phyloP scores from a whole-genome alignment of 2,888 invertebrate genomes.

The Drosophila nr. perissopoda region DNA sequence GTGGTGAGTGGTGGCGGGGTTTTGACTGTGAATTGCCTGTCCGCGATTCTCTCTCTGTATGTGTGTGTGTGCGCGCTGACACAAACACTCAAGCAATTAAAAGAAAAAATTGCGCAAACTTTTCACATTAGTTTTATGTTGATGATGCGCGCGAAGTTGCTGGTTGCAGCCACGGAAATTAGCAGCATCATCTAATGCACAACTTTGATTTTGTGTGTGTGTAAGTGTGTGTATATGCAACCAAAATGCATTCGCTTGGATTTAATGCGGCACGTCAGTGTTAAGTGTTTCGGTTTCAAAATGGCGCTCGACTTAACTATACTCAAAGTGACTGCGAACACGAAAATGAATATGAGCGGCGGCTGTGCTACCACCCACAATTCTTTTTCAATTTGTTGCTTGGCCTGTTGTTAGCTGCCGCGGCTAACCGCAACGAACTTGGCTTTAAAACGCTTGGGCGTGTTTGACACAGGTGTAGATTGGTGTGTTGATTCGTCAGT shows the following conservation, averaged over 20 bases:
- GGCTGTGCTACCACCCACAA: conserved; percentile 3
- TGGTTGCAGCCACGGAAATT: conserved; percentile 62
- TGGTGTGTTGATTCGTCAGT: conserved; percentile 5
- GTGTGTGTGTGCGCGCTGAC: conserved; percentile 31
- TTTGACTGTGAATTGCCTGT: conserved; percentile 3
- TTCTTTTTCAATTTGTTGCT: conserved; percentile 18
- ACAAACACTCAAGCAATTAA: conserved; percentile 80
- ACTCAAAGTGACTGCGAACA: conserved; percentile 3
- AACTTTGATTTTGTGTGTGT: conserved; percentile 7
- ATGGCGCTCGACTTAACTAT: conserved; percentile 61
- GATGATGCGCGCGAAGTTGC: conserved; percentile 68
- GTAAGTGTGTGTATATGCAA: conserved; percentile 15
- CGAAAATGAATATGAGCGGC: background rate
- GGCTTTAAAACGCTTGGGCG: conserved; percentile 28
- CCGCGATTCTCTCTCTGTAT: conserved; percentile 5
- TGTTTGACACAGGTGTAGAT: background rate
- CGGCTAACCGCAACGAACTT: conserved; percentile 35
- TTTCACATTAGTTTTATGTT: conserved; percentile 78
- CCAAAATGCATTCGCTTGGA: conserved; percentile 63
- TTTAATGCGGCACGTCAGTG: conserved; percentile 76
- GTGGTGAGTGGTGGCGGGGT: conserved; percentile 41
- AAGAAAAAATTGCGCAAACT: conserved; percentile 76
- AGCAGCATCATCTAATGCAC: conserved; percentile 68
- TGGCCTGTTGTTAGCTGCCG: conserved; percentile 9
- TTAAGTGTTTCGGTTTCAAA: conserved; percentile 74